Evolutionary conservation across 2,113 vertebrate genomes (phyloP).

Genomic region (Lanius collurio): DNA sequence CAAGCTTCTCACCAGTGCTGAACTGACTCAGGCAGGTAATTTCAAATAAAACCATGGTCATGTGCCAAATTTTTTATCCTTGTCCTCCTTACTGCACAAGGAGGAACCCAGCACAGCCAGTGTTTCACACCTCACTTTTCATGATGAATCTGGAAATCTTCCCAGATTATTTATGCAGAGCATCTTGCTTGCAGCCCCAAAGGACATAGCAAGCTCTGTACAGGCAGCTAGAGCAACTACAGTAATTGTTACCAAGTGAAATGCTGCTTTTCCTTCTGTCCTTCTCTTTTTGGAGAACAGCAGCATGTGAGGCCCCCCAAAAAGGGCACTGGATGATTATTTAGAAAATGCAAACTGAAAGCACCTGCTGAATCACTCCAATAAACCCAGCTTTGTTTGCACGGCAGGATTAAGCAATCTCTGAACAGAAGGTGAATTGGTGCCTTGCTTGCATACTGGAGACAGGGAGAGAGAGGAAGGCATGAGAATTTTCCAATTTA

Average conservation of each 20-base stretch:
- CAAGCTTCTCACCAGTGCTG: background rate
- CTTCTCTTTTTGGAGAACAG: background rate
- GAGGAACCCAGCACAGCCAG: background rate
- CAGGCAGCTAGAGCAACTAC: background rate
- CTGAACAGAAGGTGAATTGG: background rate
- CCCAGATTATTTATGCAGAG: background rate
- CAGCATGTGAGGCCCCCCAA: background rate
- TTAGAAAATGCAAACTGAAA: background rate
- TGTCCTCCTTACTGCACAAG: background rate
- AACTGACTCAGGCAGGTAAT: conserved; percentile 1
- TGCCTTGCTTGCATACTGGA: background rate
- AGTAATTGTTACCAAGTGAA: background rate
- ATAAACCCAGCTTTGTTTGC: background rate
- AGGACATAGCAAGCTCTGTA: background rate
- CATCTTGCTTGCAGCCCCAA: background rate
- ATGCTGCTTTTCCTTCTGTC: background rate
- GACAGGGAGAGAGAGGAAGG: background rate
- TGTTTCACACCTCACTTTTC: background rate
- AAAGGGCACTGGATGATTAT: background rate
- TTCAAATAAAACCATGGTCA: background rate
- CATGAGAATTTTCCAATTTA: background rate
- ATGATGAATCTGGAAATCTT: background rate
- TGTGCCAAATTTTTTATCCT: background rate
- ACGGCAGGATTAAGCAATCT: background rate
- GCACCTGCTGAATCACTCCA: background rate